These are phyloP conservation scores for Recurvirostra avosetta DNA, from an alignment of 2,113 vertebrate species.

Conservation along the genomic window DNA sequence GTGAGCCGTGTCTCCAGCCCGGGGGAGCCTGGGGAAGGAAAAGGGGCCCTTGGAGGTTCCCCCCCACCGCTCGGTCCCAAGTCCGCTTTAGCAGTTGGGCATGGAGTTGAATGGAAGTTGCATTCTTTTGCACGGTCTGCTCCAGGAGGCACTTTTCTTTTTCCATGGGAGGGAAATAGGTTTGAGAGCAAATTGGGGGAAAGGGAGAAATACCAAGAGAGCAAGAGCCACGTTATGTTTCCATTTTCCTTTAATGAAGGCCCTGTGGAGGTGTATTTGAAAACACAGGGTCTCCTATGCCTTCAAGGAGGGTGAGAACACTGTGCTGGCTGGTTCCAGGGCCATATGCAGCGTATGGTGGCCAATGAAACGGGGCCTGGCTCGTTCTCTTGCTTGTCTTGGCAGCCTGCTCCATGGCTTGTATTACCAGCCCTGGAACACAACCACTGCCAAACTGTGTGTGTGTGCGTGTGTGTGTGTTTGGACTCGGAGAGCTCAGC, in stretches of 20 bases:
- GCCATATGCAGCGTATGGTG: slow-evolving; percentile 81
- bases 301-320: slow-evolving; percentile 83
- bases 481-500: slow-evolving; percentile 65
- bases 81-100: slow-evolving; percentile 48
- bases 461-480: slow-evolving; percentile 50
- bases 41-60: neutral
- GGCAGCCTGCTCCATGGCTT: slow-evolving; percentile 77
- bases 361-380: slow-evolving; percentile 81
- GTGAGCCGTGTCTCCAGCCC: neutral
- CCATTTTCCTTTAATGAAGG: slow-evolving; percentile 82
- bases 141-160: slow-evolving; percentile 58
- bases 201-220: slow-evolving; percentile 69
- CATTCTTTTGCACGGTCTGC: slow-evolving; percentile 61
- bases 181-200: slow-evolving; percentile 63
- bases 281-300: slow-evolving; percentile 85
- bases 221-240: slow-evolving; percentile 71
- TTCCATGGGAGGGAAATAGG: slow-evolving; percentile 64
- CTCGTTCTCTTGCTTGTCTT: slow-evolving; percentile 81
- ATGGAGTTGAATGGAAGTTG: slow-evolving; percentile 64
- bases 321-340: slow-evolving; percentile 76
- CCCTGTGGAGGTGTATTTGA: slow-evolving; percentile 81
- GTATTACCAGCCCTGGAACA: slow-evolving; percentile 82
- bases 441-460: slow-evolving; percentile 76
- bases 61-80: slow-evolving; percentile 11
- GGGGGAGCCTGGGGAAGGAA: neutral